Percentiles rank a stretch among this genome's conserved stretches.
Evolutionary conservation across 1,140 invertebrate species (phyloP).

Genomic region (Drosophila burlai): DNA sequence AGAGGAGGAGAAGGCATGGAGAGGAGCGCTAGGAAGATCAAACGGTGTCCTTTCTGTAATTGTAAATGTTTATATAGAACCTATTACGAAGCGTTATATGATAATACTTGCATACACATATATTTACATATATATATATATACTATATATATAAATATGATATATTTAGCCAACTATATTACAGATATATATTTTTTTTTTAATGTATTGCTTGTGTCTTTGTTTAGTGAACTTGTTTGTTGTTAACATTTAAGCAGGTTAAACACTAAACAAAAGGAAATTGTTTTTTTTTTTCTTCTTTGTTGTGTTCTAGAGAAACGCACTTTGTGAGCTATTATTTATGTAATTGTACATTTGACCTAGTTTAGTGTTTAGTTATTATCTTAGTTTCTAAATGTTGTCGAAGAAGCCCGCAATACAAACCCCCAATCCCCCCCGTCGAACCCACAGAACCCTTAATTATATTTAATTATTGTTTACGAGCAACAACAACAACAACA

Average conservation of each 20-base stretch:
- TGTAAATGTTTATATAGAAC: conserved; percentile 78
- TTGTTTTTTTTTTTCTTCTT: conserved; percentile 58
- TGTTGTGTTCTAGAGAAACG: conserved; percentile 33
- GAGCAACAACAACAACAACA: conserved; percentile 30
- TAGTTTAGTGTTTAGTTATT: conserved; percentile 80
- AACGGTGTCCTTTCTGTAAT: conserved; percentile 65
- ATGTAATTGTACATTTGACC: conserved; percentile 64
- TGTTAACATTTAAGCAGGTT: conserved; percentile 71
- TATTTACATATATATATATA: conserved; percentile 40
- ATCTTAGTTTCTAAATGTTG: conserved; percentile 79
- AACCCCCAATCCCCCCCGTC: conserved; percentile 1
- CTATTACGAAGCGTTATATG: conserved; percentile 72
- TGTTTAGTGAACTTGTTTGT: conserved; percentile 62
- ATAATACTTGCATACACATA: conserved; percentile 68
- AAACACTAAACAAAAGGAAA: conserved; percentile 35
- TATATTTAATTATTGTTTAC: conserved; percentile 59
- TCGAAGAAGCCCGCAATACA: conserved; percentile 49
- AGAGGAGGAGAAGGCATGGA: background rate
- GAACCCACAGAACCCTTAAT: conserved; percentile 46
- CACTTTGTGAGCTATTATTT: conserved; percentile 68
- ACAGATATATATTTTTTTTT: conserved; percentile 33
- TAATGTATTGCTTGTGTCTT: conserved; percentile 47
- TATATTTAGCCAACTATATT: conserved; percentile 60
- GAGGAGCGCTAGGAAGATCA: conserved; percentile 22
- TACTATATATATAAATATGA: conserved; percentile 45